phyloP scores from a whole-genome alignment of 1,140 invertebrate genomes.

The Panagrolaimus sp. region DNA sequence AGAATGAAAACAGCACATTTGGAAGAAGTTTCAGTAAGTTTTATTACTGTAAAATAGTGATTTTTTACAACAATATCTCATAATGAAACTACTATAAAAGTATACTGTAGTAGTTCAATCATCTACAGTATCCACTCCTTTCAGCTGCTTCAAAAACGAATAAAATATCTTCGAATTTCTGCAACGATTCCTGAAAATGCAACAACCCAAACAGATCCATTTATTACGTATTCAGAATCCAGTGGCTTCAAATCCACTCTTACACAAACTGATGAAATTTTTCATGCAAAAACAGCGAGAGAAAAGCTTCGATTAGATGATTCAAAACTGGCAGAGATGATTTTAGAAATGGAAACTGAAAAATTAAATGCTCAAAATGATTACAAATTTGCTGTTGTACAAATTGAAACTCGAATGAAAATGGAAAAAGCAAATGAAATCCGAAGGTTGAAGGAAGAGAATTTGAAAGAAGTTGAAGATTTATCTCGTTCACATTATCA shows the following conservation, averaged over 20 bases:
- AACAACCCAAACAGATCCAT: constrained; percentile 31
- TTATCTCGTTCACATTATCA: constrained; percentile 1
- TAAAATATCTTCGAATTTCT: constrained; percentile 35
- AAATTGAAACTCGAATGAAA: constrained; percentile 36
- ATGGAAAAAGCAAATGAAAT: constrained; percentile 38
- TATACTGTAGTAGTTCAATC: no score
- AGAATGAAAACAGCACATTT: constrained; percentile 32
- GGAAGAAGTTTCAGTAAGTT: constrained; percentile 37
- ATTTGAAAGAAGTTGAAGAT: constrained; percentile 10
- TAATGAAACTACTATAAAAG: no score
- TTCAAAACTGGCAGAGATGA: constrained; percentile 34
- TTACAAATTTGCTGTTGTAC: constrained; percentile 40
- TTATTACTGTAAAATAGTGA: not conserved
- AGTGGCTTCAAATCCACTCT: not conserved
- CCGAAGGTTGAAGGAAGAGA: constrained; percentile 19
- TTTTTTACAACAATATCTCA: no score
- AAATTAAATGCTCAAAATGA: constrained; percentile 36
- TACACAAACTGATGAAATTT: not conserved
- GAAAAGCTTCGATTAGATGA: constrained; percentile 20
- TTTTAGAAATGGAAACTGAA: constrained; percentile 39
- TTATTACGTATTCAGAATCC: not conserved
- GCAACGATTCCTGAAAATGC: constrained; percentile 21
- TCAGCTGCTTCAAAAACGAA: constrained; percentile 37
- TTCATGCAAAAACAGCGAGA: not conserved
- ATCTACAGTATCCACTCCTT: constrained; percentile 6